Base-by-base conservation (phyloP, 2,797 vertebrate species). In the Microhierax caerulescens region DNA sequence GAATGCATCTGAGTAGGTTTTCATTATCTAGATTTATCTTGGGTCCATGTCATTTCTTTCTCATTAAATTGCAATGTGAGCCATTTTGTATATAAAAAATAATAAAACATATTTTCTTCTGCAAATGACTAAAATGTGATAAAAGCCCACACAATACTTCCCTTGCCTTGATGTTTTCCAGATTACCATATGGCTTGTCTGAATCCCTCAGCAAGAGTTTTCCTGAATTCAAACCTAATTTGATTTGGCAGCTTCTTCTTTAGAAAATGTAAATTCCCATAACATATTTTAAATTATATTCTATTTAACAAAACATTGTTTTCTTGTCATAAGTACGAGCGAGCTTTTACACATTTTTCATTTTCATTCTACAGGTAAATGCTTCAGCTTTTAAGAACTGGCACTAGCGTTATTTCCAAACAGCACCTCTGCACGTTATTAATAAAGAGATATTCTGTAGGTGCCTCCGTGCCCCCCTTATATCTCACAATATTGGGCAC, bases 91-190 rank as follows among this genome's bases (percentile, higher is more conserved):
- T 2, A 25, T 60, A 79, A 65, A 94, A 93, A 93, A 92, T 93
- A 95, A 74, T 87, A 94, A 95, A 94, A 90, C 72, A 73, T 88
- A 95, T 96, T 95, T 95, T 85, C 85, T 81, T 93, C 91, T 80
- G 73, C 92, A 96, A 96, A 95, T 95, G 86, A 96, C 85, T 95
- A 92, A 95, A 96, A 94, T 85, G 85, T 96, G 93, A 82, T 93
- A 88, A 89, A 94, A 95, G 37, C 87, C 85, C 94, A 85, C 77
- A 86, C 60, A 92, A 75, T 81, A 87, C 74, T 88, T 90, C 21
- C 25, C n/a, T 90, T 90, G 92, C 56, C 74, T 90, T 90, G 85
- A 74, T 86, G 63, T 87, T 91, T 86, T 54, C 47, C 74, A 81
- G 51, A 91, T 13, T 39, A 92, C 81, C 91, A 92, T 91, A 93